Base-by-base conservation (phyloP, 2,113 vertebrate species). In the Pluvialis apricaria region DNA sequence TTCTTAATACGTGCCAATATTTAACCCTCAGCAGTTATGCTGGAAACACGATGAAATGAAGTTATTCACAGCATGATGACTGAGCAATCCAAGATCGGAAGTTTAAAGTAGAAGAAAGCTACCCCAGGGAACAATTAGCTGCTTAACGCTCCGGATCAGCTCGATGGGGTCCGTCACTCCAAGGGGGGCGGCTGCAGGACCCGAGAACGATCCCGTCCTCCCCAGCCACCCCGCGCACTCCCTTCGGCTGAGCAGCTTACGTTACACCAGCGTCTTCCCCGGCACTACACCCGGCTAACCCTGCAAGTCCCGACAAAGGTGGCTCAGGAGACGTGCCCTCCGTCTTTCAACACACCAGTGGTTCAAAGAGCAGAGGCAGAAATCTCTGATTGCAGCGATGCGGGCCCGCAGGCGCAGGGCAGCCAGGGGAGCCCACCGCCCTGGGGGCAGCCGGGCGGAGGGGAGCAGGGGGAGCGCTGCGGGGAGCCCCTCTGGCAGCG, bases 1-100 rank as follows among this genome's bases (percentile, higher is more conserved):
- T 7, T 31, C 3, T 2, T 3, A n/a, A 21, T 1, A 21, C 0
- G 0, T 10, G 34, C 34, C 4, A 20, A 1, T 5, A 34, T 4
- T 31, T 14, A 28, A 34, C 61, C 57, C 18, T 5, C 55, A 34
- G 1, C 40, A 31, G 0, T 2, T 7, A 3, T 0, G 1, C 60
- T 32, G 62, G 32, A 10, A 79, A 47, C 55, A 22, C 1, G 0
- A 15, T 2, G 55, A 36, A 58, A 60, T 3, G 3, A 31, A 42
- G 58, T 2, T 1, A 26, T 1, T 11, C 3, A 9, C 8, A 10
- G 31, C 18, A 1, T 0, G 8, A 36, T 4, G 47, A 24, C 2
- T 4, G 15, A 82, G 49, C 40, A 13, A 11, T 3, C 10, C n/a
- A 4, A 6, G 0, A 3, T 0, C 2, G 44, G 38, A 9, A 36